phyloP scores from a whole-genome alignment of 2,888 invertebrate species.

The Diarsia dahlii region DNA sequence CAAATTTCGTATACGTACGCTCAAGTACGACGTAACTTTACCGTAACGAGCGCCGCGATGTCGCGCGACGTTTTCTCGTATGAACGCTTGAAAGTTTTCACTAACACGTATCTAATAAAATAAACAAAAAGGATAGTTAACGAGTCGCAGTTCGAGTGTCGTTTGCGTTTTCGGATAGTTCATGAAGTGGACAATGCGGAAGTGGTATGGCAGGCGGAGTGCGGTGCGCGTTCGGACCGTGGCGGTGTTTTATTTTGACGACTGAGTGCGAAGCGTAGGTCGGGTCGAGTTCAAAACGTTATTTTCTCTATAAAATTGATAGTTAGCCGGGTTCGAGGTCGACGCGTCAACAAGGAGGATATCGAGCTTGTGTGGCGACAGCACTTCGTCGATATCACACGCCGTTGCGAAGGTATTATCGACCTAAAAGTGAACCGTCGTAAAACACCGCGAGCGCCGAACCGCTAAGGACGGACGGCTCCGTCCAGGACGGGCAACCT shows the following conservation, averaged over 20 bases:
- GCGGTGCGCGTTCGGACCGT: not conserved
- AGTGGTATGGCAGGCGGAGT: not conserved
- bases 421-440: conserved; percentile 45
- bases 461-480: conserved; percentile 41
- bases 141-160: not conserved
- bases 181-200: conserved; percentile 22
- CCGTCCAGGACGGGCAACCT: conserved; percentile 34
- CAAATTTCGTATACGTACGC: too few species aligned
- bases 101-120: conserved; percentile 55
- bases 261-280: conserved; percentile 29
- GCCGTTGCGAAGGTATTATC: conserved; percentile 33
- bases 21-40: too few species aligned
- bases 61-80: conserved; percentile 54
- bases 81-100: conserved; percentile 54
- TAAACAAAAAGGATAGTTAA: conserved; percentile 19
- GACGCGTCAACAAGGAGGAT: conserved; percentile 42
- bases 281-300: conserved; percentile 54
- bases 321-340: conserved; percentile 19
- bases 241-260: conserved; percentile 30
- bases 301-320: conserved; percentile 51
- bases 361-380: conserved; percentile 41
- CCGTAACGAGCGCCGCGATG: too few species aligned
- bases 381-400: conserved; percentile 36
- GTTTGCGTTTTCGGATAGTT: conserved; percentile 11
- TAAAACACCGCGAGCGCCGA: conserved; percentile 47